Conservation (phyloP, 1,140 invertebrate species). For the Drosophila setifemur region DNA sequence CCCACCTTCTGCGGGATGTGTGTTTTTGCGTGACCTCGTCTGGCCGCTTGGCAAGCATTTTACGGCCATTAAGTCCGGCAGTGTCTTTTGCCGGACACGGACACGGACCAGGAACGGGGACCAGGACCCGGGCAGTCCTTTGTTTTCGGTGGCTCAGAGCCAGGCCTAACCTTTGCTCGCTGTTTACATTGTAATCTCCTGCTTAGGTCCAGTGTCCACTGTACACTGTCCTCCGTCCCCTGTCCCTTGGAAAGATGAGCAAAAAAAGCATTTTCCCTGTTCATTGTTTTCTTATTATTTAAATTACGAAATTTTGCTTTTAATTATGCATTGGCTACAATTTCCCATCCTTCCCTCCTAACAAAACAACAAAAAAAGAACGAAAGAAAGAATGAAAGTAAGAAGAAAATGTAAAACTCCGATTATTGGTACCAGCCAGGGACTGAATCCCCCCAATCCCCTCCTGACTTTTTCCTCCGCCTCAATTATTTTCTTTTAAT, state of each 20-base stretch:
- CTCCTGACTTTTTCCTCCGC: neutral
- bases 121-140: neutral
- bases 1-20: neutral
- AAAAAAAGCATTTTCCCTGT: neutral
- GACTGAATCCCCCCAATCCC: no score
- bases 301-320: constrained; percentile 70
- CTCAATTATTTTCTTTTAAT: constrained; percentile 66
- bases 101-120: neutral
- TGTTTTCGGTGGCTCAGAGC: constrained; percentile 9
- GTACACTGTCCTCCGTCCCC: neutral
- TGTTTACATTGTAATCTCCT: constrained; percentile 69
- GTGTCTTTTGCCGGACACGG: constrained; percentile 34
- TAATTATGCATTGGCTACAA: constrained; percentile 64
- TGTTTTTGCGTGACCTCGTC: constrained; percentile 53
- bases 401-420: constrained; percentile 30
- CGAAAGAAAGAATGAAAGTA: no score
- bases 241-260: no score
- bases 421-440: constrained; percentile 26
- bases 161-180: constrained; percentile 27
- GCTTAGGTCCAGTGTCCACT: no score
- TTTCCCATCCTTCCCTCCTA: constrained; percentile 7
- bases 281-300: constrained; percentile 71
- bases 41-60: constrained; percentile 68
- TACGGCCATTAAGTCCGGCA: constrained; percentile 72
- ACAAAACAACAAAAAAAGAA: no score